phyloP scores from a whole-genome alignment of 2,888 invertebrate species.

The Nipponacmea schrenckii region DNA sequence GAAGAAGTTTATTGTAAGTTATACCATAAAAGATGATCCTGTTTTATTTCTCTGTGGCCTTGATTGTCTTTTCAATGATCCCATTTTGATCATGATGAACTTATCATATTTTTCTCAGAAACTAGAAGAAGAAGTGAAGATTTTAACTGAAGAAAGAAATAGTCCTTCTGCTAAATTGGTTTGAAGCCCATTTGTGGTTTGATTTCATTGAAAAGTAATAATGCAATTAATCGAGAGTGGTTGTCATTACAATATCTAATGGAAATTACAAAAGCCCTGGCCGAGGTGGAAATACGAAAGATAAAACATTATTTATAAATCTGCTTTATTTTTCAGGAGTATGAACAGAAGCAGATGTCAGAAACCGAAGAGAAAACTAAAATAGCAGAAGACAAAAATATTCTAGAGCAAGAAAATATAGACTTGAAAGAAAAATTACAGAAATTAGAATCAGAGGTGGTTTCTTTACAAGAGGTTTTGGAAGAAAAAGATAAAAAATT shows the following conservation, averaged over 20 bases:
- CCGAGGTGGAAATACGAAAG: no score
- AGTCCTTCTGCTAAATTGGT: constrained; percentile 23
- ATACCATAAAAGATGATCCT: no score
- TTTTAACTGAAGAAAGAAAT: constrained; percentile 53
- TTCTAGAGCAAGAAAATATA: constrained; percentile 3
- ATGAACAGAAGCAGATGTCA: constrained; percentile 1
- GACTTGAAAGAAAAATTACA: constrained; percentile 1
- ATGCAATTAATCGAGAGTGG: no score
- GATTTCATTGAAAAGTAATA: no score
- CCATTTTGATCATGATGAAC: no score
- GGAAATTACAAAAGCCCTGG: no score
- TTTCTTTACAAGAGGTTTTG: background rate
- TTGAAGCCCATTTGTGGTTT: no score
- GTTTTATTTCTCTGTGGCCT: no score
- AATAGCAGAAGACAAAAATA: constrained; percentile 8
- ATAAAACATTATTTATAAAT: no score
- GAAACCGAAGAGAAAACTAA: constrained; percentile 9
- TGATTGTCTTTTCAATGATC: no score
- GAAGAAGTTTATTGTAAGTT: no score
- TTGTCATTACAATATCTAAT: no score
- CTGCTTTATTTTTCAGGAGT: background rate
- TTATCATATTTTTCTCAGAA: constrained; percentile 37
- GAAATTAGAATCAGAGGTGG: constrained; percentile 2
- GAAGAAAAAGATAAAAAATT: constrained; percentile 3
- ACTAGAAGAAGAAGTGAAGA: constrained; percentile 45